Evolutionary conservation across 2,797 vertebrate species (phyloP).

Genomic region (Lindbergichthys nudifrons): DNA sequence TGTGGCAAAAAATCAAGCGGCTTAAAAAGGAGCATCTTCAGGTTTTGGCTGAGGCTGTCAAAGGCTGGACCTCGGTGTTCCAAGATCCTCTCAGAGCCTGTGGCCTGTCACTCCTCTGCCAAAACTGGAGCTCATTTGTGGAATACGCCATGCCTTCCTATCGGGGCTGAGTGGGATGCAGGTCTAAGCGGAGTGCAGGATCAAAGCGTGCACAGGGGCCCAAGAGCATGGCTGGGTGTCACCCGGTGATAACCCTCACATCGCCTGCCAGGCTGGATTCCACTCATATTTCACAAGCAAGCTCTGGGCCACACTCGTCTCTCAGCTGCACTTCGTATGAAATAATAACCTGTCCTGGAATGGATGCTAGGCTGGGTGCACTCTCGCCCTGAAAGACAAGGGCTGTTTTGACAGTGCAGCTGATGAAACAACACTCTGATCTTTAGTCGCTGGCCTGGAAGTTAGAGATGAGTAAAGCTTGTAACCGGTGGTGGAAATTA

Average conservation of each 20-base stretch:
- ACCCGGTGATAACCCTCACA: slow-evolving; percentile 57
- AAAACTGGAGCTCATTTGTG: slow-evolving; percentile 78
- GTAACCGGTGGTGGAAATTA: neutral
- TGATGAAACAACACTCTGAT: slow-evolving; percentile 17
- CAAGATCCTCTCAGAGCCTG: slow-evolving; percentile 51
- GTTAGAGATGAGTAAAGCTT: slow-evolving; percentile 1
- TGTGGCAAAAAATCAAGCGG: slow-evolving; percentile 31
- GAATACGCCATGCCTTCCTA: slow-evolving; percentile 59
- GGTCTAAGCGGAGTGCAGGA: slow-evolving; percentile 48
- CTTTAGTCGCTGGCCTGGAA: slow-evolving; percentile 8
- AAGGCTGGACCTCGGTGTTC: slow-evolving; percentile 49
- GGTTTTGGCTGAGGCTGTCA: slow-evolving; percentile 50
- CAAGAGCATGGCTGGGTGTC: slow-evolving; percentile 58
- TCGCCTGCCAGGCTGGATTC: slow-evolving; percentile 75
- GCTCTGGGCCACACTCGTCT: slow-evolving; percentile 47
- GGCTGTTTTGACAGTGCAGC: slow-evolving; percentile 5
- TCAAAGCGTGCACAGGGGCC: slow-evolving; percentile 65
- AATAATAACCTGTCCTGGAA: slow-evolving; percentile 59
- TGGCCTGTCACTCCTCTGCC: slow-evolving; percentile 70
- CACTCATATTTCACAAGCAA: slow-evolving; percentile 78
- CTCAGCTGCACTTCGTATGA: slow-evolving; percentile 42
- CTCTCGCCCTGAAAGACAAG: slow-evolving; percentile 15
- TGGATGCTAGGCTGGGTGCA: slow-evolving; percentile 20
- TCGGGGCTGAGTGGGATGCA: slow-evolving; percentile 34
- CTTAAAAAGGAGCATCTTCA: slow-evolving; percentile 52